Evolutionary conservation across 2,888 invertebrate species (phyloP).

Genomic region (Caenorhabditis sp.): DNA sequence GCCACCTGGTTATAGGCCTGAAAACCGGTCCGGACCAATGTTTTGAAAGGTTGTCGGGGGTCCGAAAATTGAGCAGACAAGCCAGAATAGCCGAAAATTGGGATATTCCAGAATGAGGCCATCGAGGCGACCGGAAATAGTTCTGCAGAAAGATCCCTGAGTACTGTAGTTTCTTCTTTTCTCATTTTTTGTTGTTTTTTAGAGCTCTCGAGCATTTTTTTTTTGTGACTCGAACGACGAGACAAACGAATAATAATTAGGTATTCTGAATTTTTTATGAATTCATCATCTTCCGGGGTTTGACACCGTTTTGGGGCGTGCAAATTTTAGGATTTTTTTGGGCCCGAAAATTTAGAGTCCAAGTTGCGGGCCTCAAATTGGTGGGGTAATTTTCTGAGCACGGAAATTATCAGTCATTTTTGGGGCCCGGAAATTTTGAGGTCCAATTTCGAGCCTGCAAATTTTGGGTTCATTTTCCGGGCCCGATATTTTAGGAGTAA

Average conservation of each 20-base stretch:
- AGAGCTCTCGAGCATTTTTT: not conserved
- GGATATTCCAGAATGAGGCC: slow-evolving; percentile 56
- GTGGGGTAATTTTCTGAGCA: too few relatives aligned
- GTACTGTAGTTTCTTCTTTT: not conserved
- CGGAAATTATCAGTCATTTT: too few relatives aligned
- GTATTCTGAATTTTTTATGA: not conserved
- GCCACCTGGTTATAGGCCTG: slow-evolving; percentile 39
- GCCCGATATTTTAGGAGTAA: too few relatives aligned
- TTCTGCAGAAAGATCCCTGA: too few relatives aligned
- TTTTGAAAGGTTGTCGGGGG: slow-evolving; percentile 46
- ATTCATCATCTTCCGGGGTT: not conserved
- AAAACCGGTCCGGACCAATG: slow-evolving; percentile 45
- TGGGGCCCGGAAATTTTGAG: too few relatives aligned
- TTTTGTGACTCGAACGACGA: not conserved
- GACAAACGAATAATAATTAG: not conserved
- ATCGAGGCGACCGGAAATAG: slow-evolving; percentile 52
- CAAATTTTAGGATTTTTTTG: not conserved
- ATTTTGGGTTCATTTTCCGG: too few relatives aligned
- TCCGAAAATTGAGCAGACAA: slow-evolving; percentile 46
- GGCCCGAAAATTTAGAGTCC: not conserved
- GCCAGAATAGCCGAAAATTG: slow-evolving; percentile 53
- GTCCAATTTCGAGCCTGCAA: too few relatives aligned
- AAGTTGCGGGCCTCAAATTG: too few relatives aligned
- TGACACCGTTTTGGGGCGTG: not conserved
- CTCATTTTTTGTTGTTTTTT: slow-evolving; percentile 1